Evolutionary conservation across 2,797 vertebrate genomes (phyloP).

Genomic region (Loriculus beryllinus): DNA sequence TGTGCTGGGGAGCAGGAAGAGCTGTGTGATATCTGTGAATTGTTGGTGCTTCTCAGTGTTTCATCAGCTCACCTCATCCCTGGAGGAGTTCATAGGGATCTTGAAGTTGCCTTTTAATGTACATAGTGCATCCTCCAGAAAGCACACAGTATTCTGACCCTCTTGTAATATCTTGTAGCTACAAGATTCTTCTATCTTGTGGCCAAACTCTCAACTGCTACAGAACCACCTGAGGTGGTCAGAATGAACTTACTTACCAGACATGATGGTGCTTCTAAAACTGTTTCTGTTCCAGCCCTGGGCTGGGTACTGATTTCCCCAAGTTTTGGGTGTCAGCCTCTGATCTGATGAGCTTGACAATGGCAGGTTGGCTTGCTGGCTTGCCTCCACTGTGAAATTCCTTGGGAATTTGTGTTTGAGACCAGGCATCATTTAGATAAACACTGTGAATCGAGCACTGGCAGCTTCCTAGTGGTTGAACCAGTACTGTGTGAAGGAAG

Average conservation of each 20-base stretch:
- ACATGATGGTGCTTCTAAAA: not conserved
- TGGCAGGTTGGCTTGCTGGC: not conserved
- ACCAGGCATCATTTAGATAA: not conserved
- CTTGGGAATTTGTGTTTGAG: not conserved
- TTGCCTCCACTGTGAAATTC: not conserved
- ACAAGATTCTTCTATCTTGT: not conserved
- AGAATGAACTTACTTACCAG: not conserved
- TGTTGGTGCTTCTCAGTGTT: not conserved
- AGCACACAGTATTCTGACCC: not conserved
- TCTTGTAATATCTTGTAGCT: not conserved
- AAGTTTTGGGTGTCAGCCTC: not conserved
- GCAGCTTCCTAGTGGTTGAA: not conserved
- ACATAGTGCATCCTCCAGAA: not conserved
- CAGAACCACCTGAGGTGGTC: not conserved
- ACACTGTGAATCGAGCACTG: not conserved
- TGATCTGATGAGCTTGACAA: not conserved
- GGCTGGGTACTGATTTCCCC: not conserved
- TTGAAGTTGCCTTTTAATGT: not conserved
- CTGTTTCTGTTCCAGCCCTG: not conserved
- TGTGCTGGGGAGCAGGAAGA: not conserved
- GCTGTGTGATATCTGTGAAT: not conserved
- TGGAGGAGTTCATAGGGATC: not conserved
- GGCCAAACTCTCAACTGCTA: not conserved
- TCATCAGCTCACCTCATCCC: not conserved
- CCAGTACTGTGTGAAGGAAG: not conserved